Evolutionary conservation across 2,888 invertebrate species (phyloP).

Genomic region (Dryococelus australis): DNA sequence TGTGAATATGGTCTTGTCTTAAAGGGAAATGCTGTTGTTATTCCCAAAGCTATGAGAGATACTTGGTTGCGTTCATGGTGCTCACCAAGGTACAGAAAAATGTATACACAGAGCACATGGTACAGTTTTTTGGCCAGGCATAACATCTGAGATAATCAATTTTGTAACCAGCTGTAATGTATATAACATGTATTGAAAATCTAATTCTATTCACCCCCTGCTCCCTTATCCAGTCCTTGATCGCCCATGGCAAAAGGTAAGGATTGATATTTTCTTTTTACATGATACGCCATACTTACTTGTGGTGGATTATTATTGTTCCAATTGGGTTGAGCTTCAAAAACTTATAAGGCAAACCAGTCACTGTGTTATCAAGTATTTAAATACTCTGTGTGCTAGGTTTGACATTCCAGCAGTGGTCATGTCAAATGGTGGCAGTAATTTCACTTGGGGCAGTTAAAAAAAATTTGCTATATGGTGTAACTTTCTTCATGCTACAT

Average conservation of each 20-base stretch:
- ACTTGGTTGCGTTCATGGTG: background rate
- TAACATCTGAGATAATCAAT: background rate
- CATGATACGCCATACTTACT: background rate
- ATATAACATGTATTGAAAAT: background rate
- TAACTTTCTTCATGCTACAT: background rate
- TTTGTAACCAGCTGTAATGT: background rate
- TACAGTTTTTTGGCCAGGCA: background rate
- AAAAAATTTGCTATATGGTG: background rate
- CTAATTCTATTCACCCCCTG: background rate
- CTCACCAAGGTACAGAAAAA: background rate
- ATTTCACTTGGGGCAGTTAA: background rate
- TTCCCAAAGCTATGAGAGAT: background rate
- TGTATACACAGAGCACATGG: background rate
- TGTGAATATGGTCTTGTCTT: background rate
- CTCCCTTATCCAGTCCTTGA: background rate
- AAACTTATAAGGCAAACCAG: background rate
- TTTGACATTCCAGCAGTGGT: background rate
- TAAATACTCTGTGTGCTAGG: background rate
- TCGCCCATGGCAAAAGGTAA: background rate
- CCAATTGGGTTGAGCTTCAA: background rate
- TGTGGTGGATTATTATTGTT: background rate
- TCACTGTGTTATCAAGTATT: background rate
- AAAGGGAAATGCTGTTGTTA: background rate
- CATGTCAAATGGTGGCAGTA: background rate
- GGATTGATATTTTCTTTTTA: background rate